Conservation (phyloP, 2,888 invertebrate species). For the Rapana venosa region DNA sequence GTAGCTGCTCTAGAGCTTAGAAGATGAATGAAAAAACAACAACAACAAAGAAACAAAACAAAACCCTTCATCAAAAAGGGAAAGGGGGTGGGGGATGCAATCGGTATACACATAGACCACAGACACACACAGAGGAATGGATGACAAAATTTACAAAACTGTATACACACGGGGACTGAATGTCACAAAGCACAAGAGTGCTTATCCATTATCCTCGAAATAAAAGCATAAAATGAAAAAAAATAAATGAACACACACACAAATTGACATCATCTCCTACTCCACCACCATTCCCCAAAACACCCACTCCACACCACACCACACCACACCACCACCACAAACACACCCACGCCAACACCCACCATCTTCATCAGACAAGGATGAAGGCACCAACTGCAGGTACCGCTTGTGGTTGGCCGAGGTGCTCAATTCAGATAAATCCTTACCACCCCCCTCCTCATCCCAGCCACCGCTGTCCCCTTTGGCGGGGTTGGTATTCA, state of each 20-base stretch:
- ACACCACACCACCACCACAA: neutral
- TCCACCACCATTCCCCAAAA: too few relatives aligned
- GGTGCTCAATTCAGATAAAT: constrained; percentile 51
- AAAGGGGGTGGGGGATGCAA: too few relatives aligned
- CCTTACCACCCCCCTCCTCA: neutral
- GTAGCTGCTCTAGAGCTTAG: too few relatives aligned
- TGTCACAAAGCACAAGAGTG: too few relatives aligned
- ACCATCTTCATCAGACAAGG: constrained; percentile 23
- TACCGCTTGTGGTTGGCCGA: constrained; percentile 60
- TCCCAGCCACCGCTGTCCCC: neutral
- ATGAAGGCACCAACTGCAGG: constrained; percentile 47
- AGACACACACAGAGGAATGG: too few relatives aligned
- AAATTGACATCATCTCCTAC: neutral
- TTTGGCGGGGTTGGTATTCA: neutral
- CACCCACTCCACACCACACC: neutral
- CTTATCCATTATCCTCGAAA: too few relatives aligned
- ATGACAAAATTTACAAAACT: too few relatives aligned
- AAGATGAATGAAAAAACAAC: too few relatives aligned
- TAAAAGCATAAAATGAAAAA: neutral
- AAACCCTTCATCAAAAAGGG: too few relatives aligned
- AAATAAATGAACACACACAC: neutral
- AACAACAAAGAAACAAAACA: too few relatives aligned
- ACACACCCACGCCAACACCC: neutral
- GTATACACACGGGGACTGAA: too few relatives aligned
- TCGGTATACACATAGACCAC: too few relatives aligned